Percentiles rank a stretch among this genome's conserved stretches.
These are phyloP conservation scores for Arbacia lixula DNA, from an alignment of 53 echinoderm and acorn worm genomes.

Conservation along the genomic window DNA sequence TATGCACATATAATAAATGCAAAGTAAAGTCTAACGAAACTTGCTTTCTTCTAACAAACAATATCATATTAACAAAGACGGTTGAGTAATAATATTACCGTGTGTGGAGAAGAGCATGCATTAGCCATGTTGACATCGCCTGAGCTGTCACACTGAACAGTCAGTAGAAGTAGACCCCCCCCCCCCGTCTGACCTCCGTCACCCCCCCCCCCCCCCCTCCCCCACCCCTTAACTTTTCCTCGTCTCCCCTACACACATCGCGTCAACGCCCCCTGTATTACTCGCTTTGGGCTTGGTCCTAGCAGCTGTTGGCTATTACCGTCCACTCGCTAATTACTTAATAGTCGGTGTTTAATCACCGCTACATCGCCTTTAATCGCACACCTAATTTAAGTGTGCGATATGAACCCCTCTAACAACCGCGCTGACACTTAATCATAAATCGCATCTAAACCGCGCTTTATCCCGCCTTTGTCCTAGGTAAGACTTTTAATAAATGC, in stretches of 20 bases:
- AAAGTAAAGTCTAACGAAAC: too few relatives aligned
- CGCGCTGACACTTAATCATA: not conserved
- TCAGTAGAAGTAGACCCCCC: too few relatives aligned
- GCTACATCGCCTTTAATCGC: constrained; percentile 26
- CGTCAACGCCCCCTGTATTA: constrained; percentile 4
- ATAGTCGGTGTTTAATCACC: constrained; percentile 44
- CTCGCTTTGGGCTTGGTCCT: constrained; percentile 28
- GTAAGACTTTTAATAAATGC: constrained; percentile 34
- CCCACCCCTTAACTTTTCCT: too few relatives aligned
- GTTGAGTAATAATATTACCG: too few relatives aligned
- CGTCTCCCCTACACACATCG: not conserved
- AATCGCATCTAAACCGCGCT: not conserved
- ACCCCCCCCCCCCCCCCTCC: too few relatives aligned
- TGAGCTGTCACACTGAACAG: too few relatives aligned
- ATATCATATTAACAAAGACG: too few relatives aligned
- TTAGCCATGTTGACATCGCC: too few relatives aligned
- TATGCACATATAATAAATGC: too few relatives aligned
- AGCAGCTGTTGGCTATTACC: constrained; percentile 24
- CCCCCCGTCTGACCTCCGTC: too few relatives aligned
- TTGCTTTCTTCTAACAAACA: too few relatives aligned
- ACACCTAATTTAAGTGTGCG: constrained; percentile 5
- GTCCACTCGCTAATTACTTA: constrained; percentile 41
- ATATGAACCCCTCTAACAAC: not conserved
- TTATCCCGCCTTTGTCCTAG: not conserved
- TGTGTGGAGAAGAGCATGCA: too few relatives aligned